phyloP scores from a whole-genome alignment of 2,797 vertebrate genomes.

The Anomalospiza imberbis region DNA sequence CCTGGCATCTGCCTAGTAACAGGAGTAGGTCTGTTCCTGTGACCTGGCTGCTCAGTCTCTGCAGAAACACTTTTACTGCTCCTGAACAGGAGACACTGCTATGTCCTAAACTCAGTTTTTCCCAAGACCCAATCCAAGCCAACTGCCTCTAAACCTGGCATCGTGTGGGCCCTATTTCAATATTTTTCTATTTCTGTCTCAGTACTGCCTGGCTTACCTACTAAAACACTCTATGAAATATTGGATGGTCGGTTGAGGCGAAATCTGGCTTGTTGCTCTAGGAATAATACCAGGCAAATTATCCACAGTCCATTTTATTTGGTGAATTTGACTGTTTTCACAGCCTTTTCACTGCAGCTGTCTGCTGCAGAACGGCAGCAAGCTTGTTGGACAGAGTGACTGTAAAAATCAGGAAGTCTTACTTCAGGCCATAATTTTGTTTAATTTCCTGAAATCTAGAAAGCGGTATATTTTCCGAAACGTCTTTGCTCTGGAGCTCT shows the following conservation, averaged over 20 bases:
- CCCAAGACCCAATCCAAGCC: background rate
- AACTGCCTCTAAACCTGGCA: slow-evolving; percentile 1
- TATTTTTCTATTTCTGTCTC: slow-evolving; percentile 16
- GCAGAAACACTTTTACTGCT: background rate
- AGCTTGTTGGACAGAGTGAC: slow-evolving; percentile 10
- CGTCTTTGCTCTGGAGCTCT: background rate
- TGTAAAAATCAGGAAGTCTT: slow-evolving; percentile 12
- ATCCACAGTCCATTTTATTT: slow-evolving; percentile 28
- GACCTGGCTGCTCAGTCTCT: background rate
- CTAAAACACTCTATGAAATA: background rate
- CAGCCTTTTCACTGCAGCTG: slow-evolving; percentile 31
- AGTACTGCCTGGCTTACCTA: slow-evolving; percentile 9
- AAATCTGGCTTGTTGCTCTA: slow-evolving; percentile 11
- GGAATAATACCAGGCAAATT: slow-evolving; percentile 29
- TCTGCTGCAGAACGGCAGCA: slow-evolving; percentile 26
- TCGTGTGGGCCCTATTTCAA: background rate
- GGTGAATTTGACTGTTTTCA: slow-evolving; percentile 9
- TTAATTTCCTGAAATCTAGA: background rate
- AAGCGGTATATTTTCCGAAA: background rate
- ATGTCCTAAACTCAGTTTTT: background rate
- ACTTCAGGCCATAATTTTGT: background rate
- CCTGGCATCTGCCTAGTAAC: background rate
- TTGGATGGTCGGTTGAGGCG: background rate
- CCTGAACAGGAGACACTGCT: background rate
- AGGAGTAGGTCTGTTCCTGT: background rate